Base-by-base conservation (phyloP, 1,140 invertebrate genomes). In the Nephotettix cincticeps region DNA sequence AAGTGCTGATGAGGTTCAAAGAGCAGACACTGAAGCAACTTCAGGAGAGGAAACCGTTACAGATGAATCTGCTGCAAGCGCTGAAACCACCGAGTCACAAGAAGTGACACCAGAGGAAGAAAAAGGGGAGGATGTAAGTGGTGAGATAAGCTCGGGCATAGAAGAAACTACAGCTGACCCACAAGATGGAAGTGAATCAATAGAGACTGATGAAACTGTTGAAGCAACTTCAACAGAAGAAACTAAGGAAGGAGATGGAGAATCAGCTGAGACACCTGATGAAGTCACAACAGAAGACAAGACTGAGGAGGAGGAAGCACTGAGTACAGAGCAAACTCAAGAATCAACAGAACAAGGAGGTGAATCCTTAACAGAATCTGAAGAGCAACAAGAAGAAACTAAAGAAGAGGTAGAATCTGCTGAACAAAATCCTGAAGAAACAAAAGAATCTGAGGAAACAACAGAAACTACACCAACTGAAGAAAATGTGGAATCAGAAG, bases 41-140 rank as follows among this genome's bases (percentile, higher is more conserved):
- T 17, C n/a, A 25, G 63, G 36, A 14, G 84, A 84, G 77, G 80
- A 83, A 72, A 78, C 80, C 74, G 78, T 78, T 77, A n/a, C n/a
- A n/a, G 77, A 76, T 51, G 73, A 76, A 58, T 77, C 73, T 61
- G 79, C 82, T 74, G 79, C 74, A 69, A 70, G 70, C 56, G 75
- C 79, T 75, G 75, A 69, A 73, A 75, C 69, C 68, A 67, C 77
- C 47, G 79, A 81, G 51, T 83, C 83, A 75, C 82, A 81, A 77
- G 84, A 82, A 77, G 77, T 78, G 23, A 67, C 43, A 63, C 51
- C 68, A 36, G 73, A 77, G 28, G 74, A 71, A 70, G 76, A 79
- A 58, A 45, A 65, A 36, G 73, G 77, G 28, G 74, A 71, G 70
- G 76, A 79, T 51, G 75, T 74, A 54, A 76, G 74, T 30, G 79